Conservation (phyloP, 2,888 invertebrate species). For the Pinctada fucata region DNA sequence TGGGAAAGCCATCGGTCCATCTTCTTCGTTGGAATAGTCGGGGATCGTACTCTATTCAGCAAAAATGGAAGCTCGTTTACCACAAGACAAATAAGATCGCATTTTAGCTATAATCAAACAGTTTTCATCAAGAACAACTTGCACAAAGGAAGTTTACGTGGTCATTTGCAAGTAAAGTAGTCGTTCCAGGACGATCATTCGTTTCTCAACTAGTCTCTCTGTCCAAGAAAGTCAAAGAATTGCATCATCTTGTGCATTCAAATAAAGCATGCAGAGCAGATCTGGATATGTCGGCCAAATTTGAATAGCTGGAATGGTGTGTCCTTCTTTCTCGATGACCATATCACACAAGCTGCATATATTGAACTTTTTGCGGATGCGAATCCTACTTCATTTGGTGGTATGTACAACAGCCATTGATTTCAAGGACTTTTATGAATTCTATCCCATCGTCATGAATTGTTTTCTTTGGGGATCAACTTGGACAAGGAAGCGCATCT, state of each 20-base stretch:
- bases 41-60: slow-evolving; percentile 29
- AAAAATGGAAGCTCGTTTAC: slow-evolving; percentile 10
- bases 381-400: slow-evolving; percentile 22
- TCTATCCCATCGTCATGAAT: slow-evolving; percentile 27
- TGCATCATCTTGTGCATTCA: slow-evolving; percentile 34
- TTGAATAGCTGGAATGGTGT: slow-evolving; percentile 30
- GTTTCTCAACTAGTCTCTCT: slow-evolving; percentile 28
- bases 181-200: slow-evolving; percentile 33
- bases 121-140: slow-evolving; percentile 21
- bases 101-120: slow-evolving; percentile 25
- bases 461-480: slow-evolving; percentile 25
- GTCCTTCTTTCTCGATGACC: slow-evolving; percentile 16
- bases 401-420: slow-evolving; percentile 19
- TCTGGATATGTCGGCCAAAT: slow-evolving; percentile 13
- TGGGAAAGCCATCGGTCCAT: slow-evolving; percentile 26
- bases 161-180: slow-evolving; percentile 28
- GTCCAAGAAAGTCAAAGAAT: slow-evolving; percentile 31
- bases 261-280: slow-evolving; percentile 31
- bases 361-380: slow-evolving; percentile 29
- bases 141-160: slow-evolving; percentile 21
- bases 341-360: not conserved
- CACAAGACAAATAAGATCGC: slow-evolving; percentile 22
- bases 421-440: slow-evolving; percentile 29
- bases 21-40: slow-evolving; percentile 23
- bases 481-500: slow-evolving; percentile 15